These are phyloP conservation scores for Nannoperca obscura DNA, from an alignment of 2,797 vertebrate genomes.

Conservation along the genomic window DNA sequence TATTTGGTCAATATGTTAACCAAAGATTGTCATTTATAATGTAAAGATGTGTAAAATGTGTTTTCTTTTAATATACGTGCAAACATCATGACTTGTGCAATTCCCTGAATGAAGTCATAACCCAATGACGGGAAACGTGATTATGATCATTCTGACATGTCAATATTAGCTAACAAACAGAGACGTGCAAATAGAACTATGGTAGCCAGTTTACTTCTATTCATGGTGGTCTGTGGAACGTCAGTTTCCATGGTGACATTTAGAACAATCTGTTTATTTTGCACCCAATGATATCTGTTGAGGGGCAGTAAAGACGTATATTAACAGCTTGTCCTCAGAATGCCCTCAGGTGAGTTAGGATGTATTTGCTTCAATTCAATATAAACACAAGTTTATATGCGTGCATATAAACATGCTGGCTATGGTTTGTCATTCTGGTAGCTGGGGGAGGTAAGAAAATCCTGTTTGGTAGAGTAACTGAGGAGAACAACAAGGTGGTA, in stretches of 20 bases:
- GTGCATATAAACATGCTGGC: slow-evolving; percentile 34
- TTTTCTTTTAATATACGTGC: slow-evolving; percentile 5
- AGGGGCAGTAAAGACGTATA: slow-evolving; percentile 20
- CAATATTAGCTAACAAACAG: slow-evolving; percentile 70
- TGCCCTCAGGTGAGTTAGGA: slow-evolving; percentile 46
- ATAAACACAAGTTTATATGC: slow-evolving; percentile 8
- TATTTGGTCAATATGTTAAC: background rate
- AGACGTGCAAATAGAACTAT: slow-evolving; percentile 52
- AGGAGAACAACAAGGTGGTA: slow-evolving; percentile 42
- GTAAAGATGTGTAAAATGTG: background rate
- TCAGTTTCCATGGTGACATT: slow-evolving; percentile 59
- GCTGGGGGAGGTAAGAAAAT: slow-evolving; percentile 26
- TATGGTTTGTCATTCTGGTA: slow-evolving; percentile 24
- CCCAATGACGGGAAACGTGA: slow-evolving; percentile 38
- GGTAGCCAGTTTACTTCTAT: slow-evolving; percentile 40
- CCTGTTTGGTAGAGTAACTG: slow-evolving; percentile 10
- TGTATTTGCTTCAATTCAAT: slow-evolving; percentile 7
- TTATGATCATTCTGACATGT: slow-evolving; percentile 46
- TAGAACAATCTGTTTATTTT: slow-evolving; percentile 53
- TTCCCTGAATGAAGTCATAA: slow-evolving; percentile 23
- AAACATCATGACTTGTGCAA: slow-evolving; percentile 24
- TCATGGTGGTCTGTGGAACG: slow-evolving; percentile 31
- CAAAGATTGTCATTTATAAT: background rate
- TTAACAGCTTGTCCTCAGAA: slow-evolving; percentile 57
- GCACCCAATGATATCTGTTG: slow-evolving; percentile 44